A percentile compares a stretch with the other conserved stretches of the same genome.
Evolutionary conservation across 2,113 vertebrate species (phyloP).

Genomic region (Anolis carolinensis): DNA sequence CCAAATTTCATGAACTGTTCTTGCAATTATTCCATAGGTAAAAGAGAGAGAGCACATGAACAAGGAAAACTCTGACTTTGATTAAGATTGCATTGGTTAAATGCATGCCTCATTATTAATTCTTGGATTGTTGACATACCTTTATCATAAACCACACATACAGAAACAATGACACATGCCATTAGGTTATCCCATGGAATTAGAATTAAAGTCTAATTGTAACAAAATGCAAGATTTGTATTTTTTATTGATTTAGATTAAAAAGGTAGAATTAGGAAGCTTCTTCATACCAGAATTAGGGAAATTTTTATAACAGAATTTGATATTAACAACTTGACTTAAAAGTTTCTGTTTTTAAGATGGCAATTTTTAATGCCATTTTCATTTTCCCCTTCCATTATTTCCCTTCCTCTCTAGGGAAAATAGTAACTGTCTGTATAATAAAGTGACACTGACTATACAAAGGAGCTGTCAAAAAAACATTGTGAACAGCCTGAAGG

Average conservation of each 20-base stretch:
- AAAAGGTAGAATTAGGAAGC: no score
- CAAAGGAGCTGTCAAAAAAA: slow-evolving; percentile 10
- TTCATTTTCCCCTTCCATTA: not conserved
- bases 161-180: not conserved
- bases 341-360: not conserved
- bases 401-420: not conserved
- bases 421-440: not conserved
- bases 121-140: not conserved
- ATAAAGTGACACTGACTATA: slow-evolving; percentile 9
- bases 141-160: not conserved
- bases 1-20: not conserved
- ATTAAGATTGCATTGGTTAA: no score
- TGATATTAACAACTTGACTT: not conserved
- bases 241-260: no score
- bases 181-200: no score
- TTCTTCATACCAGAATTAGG: not conserved
- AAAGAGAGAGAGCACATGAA: not conserved
- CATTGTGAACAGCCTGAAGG: not conserved
- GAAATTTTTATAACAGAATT: not conserved
- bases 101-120: not conserved
- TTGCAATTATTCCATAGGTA: not conserved
- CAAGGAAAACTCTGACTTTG: not conserved
- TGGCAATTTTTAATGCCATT: not conserved
- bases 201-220: no score
- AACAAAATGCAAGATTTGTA: no score